Base-by-base conservation (phyloP, 2,888 invertebrate species). In the Parelbella ahira region DNA sequence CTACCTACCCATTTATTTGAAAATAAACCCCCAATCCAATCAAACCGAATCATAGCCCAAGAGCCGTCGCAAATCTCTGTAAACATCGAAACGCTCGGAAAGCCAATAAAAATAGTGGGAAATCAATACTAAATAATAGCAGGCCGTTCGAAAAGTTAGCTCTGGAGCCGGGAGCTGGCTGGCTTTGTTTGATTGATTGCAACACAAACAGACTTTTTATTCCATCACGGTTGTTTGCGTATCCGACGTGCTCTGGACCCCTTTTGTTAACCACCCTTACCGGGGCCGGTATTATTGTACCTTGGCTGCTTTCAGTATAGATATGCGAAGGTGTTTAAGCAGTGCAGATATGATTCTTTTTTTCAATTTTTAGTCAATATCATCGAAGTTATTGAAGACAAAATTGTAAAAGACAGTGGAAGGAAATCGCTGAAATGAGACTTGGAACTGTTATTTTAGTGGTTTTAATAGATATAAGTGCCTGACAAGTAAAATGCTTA, bases 161-260 rank as follows among this genome's bases (percentile, higher is more conserved):
- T 70, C 73, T 74, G 65, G 66, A 65, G 57, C 68, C 57, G 65
- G 60, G 58, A 67, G 63, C 58, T 57, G 60, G 4, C 15, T 15
- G 15, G 77, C 74, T 72, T 74, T 81, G 78, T 83, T 78, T 81
- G 84, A 83, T 79, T 80, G 83, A 84, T 82, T 81, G 83, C 77
- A 74, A 75, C 67, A 70, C 79, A 81, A 80, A 81, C 75, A 49
- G 58, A 60, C 73, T 76, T 79, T 79, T 79, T 73, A 74, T 72
- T 76, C 70, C 62, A 68, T 72, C 68, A 62, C 59, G 54, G 54
- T 53, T 79, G 68, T 77, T 80, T 77, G 64, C 68, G 48, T 57
- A 55, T 48, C 52, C 60, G 51, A 49, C 51, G 55, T 25, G 28
- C 19, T 9, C 20, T 24, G 8, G 29, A 11, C 33, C 25, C 30